Evolutionary conservation across 1,140 invertebrate species (phyloP).

Genomic region (Leptopilina clavipes): DNA sequence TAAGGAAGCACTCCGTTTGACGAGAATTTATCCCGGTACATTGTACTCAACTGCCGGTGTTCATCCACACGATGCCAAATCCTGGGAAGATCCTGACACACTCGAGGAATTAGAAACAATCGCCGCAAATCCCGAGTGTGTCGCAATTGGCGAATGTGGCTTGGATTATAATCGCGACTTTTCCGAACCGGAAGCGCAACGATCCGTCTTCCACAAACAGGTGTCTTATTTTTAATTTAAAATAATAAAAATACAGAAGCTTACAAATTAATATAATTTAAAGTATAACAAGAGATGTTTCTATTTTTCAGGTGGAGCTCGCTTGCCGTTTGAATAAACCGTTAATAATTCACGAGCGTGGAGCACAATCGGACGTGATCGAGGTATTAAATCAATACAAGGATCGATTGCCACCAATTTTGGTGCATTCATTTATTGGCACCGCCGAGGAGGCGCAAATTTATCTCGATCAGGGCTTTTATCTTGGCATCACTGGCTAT

Average conservation of each 20-base stretch:
- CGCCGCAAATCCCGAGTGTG: slow-evolving; percentile 89
- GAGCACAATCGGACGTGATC: slow-evolving; percentile 89
- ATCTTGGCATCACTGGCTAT: slow-evolving; percentile 91
- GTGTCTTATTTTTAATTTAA: background rate
- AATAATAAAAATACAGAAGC: too few species aligned
- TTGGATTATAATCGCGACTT: slow-evolving; percentile 96
- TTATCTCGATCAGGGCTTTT: slow-evolving; percentile 92
- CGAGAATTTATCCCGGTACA: slow-evolving; percentile 90
- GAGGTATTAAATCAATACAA: slow-evolving; percentile 76
- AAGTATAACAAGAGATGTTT: background rate
- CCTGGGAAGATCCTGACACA: slow-evolving; percentile 86
- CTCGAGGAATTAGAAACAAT: slow-evolving; percentile 83
- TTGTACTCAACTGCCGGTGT: slow-evolving; percentile 95
- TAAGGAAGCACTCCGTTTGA: slow-evolving; percentile 91
- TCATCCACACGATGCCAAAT: slow-evolving; percentile 96
- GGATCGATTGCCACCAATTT: slow-evolving; percentile 83
- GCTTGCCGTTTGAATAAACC: slow-evolving; percentile 92
- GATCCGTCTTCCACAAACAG: slow-evolving; percentile 91
- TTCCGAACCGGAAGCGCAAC: slow-evolving; percentile 90
- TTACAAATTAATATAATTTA: too few species aligned
- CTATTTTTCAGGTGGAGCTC: slow-evolving; percentile 79
- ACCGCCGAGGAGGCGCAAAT: slow-evolving; percentile 87
- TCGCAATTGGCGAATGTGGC: slow-evolving; percentile 95
- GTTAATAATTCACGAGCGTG: slow-evolving; percentile 93
- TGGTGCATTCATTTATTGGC: slow-evolving; percentile 97